Conservation (phyloP, 2,888 invertebrate genomes). For the Hedya salicella region DNA sequence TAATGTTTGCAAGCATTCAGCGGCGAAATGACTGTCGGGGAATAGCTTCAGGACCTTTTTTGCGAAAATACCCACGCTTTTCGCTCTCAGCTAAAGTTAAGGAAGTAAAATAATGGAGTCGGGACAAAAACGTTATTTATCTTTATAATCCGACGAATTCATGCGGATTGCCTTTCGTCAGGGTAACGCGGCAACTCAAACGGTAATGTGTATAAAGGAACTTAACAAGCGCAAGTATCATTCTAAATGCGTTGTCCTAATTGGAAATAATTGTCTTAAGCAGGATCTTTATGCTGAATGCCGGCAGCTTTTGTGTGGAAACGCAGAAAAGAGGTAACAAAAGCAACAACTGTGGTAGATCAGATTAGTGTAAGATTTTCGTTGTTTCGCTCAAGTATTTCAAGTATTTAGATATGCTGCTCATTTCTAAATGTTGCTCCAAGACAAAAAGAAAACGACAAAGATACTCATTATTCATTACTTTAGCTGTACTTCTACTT, state of each 20-base stretch:
- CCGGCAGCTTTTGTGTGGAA: conserved; percentile 6
- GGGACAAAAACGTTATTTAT: conserved; percentile 17
- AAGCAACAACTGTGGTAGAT: neutral
- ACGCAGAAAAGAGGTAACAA: conserved; percentile 13
- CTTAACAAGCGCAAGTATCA: neutral
- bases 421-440: no score
- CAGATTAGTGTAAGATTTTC: no score
- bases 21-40: no score
- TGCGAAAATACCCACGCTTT: neutral
- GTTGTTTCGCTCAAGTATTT: no score
- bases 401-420: no score
- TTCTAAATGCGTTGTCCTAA: conserved; percentile 2
- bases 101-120: conserved; percentile 7
- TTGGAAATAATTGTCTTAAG: conserved; percentile 22
- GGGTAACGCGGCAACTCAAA: conserved; percentile 8
- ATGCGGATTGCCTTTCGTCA: conserved; percentile 8
- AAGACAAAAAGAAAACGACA: no score
- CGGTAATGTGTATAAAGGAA: conserved; percentile 10
- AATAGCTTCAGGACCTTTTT: no score
- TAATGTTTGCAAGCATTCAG: no score
- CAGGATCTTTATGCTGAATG: conserved; percentile 21
- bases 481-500: no score
- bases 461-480: no score
- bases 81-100: neutral
- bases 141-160: neutral